Evolutionary conservation across 2,888 invertebrate genomes (phyloP), one percentile per base, ranked within the genome.

Genomic region (Pristionchus mayeri): DNA sequence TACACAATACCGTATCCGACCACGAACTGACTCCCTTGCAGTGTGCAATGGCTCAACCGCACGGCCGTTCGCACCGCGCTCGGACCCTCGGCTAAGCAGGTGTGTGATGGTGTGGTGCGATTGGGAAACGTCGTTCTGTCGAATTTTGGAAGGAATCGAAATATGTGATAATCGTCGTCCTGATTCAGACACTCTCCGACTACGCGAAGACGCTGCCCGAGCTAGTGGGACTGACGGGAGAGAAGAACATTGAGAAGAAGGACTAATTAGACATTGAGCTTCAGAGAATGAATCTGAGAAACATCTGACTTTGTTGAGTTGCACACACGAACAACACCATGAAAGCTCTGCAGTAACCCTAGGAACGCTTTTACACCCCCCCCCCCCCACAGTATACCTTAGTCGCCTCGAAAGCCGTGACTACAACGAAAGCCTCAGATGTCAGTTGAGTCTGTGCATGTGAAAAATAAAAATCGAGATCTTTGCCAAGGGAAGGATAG

Each of bases 1-100:
- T 54, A 34, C 7, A 52, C 18, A 44, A 44, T 75, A 75, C 75
- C 11, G 75, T 75, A 75, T 3, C 75, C 44, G 9, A 75, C 44
- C 27, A 11, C 75, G 1, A n/a, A 24, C 44, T 75, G 75, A 44
- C 40, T 18, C 30, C 7, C 27, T 87, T 87, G 85, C 71, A 88
- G 87, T 75, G 87, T 88, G 24, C 87, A 89, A 81, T 89, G 89
- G 89, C 85, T 90, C 40, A 87, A 86, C 11, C 86, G 88, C 24
- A 88, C 90, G 18, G 88, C 90, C 71, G 87, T 89, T 34, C 88
- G 89, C 67, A 88, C 86, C 52, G 89, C 89, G 37, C 85, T 90
- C 84, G 89, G 89, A 24, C 87, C 87, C 13, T 84, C 86, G 63
- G 88, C 88, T 6, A 89, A 89, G 85, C 54, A 80, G 80, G 80